Percentiles rank a stretch among this genome's conserved stretches.
phyloP scores from a whole-genome alignment of 2,888 invertebrate genomes.

The Epistrophe grossulariae region DNA sequence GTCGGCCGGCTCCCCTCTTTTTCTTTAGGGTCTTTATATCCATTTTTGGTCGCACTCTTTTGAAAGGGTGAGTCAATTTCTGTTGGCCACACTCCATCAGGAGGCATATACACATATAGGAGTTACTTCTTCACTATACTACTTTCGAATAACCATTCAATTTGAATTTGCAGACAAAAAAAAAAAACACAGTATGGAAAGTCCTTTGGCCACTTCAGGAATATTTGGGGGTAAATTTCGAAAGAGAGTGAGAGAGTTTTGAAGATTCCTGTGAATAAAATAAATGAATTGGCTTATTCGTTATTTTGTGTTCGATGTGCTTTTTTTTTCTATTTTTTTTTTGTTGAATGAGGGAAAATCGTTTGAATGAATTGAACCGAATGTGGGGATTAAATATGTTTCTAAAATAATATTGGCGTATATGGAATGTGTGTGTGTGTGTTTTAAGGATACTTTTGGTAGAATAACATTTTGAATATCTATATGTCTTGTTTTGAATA shows the following conservation, averaged over 20 bases:
- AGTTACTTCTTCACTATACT: constrained; percentile 45
- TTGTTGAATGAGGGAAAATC: constrained; percentile 22
- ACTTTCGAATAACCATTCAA: constrained; percentile 68
- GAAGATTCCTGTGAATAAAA: constrained; percentile 47
- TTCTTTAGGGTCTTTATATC: constrained; percentile 38
- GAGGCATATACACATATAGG: constrained; percentile 24
- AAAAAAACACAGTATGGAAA: constrained; percentile 1
- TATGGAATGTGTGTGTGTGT: neutral
- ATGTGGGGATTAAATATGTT: constrained; percentile 39
- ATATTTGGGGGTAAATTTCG: constrained; percentile 26
- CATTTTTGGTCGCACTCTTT: constrained; percentile 49
- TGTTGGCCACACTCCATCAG: constrained; percentile 62
- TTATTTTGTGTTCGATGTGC: constrained; percentile 23
- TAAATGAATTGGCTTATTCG: constrained; percentile 54
- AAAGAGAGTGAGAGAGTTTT: too few species aligned
- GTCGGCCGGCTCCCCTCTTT: neutral
- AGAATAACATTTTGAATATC: constrained; percentile 65
- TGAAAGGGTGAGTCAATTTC: constrained; percentile 16
- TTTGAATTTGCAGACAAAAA: constrained; percentile 64
- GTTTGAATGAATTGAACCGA: constrained; percentile 58
- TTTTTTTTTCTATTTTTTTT: constrained; percentile 1
- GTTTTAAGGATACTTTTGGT: constrained; percentile 38
- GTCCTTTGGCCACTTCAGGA: constrained; percentile 64
- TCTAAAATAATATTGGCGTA: constrained; percentile 9
- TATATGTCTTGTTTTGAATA: constrained; percentile 26